Percentiles rank a stretch among this genome's conserved stretches.
Evolutionary conservation across 2,888 invertebrate species (phyloP).

Genomic region (Antheraea yamamai): DNA sequence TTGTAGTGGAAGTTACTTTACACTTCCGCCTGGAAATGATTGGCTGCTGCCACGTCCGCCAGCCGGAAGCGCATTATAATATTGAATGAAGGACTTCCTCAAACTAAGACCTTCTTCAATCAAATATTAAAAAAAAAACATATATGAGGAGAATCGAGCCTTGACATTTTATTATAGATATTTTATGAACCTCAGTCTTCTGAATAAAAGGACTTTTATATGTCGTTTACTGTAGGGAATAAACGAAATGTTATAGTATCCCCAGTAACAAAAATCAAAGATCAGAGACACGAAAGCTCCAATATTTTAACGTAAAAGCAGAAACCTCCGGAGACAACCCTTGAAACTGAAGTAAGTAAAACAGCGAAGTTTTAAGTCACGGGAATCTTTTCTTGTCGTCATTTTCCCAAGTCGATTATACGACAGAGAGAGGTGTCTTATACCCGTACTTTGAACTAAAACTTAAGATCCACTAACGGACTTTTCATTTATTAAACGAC

Average conservation of each 20-base stretch:
- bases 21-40: too few relatives aligned
- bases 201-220: too few relatives aligned
- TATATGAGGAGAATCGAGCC: too few relatives aligned
- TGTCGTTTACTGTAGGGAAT: background rate
- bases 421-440: constrained; percentile 28
- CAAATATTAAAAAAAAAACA: too few relatives aligned
- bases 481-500: background rate
- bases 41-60: too few relatives aligned
- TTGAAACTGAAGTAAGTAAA: constrained; percentile 42
- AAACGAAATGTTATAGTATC: background rate
- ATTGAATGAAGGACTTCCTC: too few relatives aligned
- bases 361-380: constrained; percentile 43
- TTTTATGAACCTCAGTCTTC: too few relatives aligned
- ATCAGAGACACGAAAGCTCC: constrained; percentile 38
- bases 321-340: constrained; percentile 40
- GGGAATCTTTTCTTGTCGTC: constrained; percentile 40
- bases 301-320: constrained; percentile 44
- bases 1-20: too few relatives aligned
- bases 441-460: constrained; percentile 4
- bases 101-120: too few relatives aligned
- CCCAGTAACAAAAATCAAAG: constrained; percentile 34
- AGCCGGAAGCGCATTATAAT: too few relatives aligned
- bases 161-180: too few relatives aligned
- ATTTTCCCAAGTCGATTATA: constrained; percentile 34
- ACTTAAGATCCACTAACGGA: background rate